Evolutionary conservation across 2,113 vertebrate genomes (phyloP).

Genomic region (Ictalurus punctatus): DNA sequence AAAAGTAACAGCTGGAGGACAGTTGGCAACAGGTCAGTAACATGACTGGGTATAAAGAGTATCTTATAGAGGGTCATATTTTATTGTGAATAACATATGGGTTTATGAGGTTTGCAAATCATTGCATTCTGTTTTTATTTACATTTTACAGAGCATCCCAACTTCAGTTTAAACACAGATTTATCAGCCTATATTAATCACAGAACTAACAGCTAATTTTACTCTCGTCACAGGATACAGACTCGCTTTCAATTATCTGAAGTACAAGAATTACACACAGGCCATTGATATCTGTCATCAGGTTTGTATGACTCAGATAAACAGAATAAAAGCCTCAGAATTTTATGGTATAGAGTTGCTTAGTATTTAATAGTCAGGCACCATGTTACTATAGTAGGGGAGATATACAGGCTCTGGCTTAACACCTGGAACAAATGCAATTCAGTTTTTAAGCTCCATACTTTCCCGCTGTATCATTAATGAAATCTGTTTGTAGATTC

Average conservation of each 20-base stretch:
- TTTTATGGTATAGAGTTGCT: background rate
- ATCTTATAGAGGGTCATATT: no score
- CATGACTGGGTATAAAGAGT: no score
- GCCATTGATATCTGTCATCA: slow-evolving; percentile 71
- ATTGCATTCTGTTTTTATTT: no score
- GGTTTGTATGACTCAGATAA: slow-evolving; percentile 53
- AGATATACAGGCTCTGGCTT: background rate
- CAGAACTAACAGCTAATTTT: background rate
- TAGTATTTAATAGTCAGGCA: background rate
- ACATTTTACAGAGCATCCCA: no score
- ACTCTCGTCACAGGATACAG: slow-evolving; percentile 67
- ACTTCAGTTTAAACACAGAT: background rate
- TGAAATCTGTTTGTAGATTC: background rate
- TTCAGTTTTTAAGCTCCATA: no score
- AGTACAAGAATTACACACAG: slow-evolving; percentile 72
- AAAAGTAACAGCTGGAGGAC: no score
- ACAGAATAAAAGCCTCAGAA: background rate
- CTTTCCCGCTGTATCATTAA: background rate
- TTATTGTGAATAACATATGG: no score
- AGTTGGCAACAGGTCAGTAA: no score
- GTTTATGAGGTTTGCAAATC: no score
- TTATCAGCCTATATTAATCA: background rate
- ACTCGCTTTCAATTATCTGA: slow-evolving; percentile 76
- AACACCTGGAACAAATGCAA: background rate
- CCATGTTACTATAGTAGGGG: background rate